A percentile compares a stretch with the other conserved stretches of the same genome.
Conservation (phyloP, 2,113 vertebrate species). For the Coptodon rendalli region DNA sequence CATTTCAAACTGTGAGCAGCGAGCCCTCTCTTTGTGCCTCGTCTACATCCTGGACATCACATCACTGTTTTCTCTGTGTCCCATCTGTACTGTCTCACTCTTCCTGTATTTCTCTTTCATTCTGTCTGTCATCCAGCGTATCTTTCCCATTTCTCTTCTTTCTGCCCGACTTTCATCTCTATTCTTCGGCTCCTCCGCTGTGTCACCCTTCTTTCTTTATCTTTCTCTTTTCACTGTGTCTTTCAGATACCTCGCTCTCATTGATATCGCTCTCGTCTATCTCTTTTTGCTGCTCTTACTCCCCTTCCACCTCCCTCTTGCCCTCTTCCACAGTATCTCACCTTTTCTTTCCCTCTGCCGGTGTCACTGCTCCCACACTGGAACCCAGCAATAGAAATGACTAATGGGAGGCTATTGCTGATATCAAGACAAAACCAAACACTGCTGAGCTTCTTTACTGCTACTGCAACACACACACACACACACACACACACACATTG, state of each 20-base stretch:
- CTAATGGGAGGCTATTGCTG: conserved; percentile 42
- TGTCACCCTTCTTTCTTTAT: neutral
- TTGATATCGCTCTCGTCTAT: neutral
- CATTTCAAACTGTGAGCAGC: neutral
- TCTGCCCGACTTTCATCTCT: neutral
- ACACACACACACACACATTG: neutral
- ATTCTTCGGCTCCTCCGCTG: neutral
- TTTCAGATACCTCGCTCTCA: neutral
- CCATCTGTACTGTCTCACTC: neutral
- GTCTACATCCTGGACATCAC: neutral
- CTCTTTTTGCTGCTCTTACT: neutral
- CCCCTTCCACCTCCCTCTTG: neutral
- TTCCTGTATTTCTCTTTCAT: neutral
- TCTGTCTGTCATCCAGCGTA: neutral
- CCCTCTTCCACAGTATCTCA: neutral
- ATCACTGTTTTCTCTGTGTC: neutral
- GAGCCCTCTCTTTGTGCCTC: neutral
- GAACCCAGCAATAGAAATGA: conserved; percentile 11
- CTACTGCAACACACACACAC: neutral
- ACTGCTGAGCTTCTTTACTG: neutral
- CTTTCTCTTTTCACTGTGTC: neutral
- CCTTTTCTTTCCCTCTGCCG: neutral
- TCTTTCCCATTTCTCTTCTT: neutral
- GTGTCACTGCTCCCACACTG: neutral
- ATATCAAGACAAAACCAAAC: conserved; percentile 33